phyloP scores from a whole-genome alignment of 1,140 invertebrate genomes.

The Fopius arisanus region DNA sequence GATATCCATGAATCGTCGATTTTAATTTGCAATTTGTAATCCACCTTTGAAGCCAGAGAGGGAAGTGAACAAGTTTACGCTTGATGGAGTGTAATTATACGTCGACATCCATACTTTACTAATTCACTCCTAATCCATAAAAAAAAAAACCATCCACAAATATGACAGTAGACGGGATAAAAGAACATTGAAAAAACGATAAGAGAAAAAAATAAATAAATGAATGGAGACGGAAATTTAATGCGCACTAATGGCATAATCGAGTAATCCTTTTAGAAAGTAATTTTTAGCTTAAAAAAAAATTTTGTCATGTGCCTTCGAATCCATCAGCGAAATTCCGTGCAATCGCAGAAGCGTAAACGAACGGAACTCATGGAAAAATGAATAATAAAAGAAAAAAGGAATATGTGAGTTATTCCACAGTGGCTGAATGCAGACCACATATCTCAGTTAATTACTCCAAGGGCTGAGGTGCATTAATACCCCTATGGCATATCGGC shows the following conservation, averaged over 20 bases:
- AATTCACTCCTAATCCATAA: neutral
- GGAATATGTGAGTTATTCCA: conserved; percentile 9
- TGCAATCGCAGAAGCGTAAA: conserved; percentile 13
- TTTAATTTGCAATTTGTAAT: conserved; percentile 36
- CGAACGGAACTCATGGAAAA: neutral
- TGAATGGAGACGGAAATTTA: neutral
- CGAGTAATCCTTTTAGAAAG: conserved; percentile 5
- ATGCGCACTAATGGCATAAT: neutral
- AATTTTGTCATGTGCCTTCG: neutral
- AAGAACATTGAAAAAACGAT: no score
- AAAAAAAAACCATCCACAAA: neutral
- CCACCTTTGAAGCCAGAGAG: conserved; percentile 28
- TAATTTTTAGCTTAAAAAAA: neutral
- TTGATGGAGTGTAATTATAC: conserved; percentile 3
- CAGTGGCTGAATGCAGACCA: conserved; percentile 19
- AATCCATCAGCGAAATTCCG: conserved; percentile 32
- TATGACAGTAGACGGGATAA: neutral
- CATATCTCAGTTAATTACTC: conserved; percentile 34
- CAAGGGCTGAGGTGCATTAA: conserved; percentile 17
- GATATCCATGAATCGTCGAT: conserved; percentile 16
- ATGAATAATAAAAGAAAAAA: neutral
- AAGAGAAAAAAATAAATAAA: neutral
- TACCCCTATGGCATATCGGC: neutral
- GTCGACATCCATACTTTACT: neutral
- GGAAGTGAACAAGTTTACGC: conserved; percentile 1